Conservation (phyloP, 2,113 vertebrate genomes). For the Pomatostomus ruficeps region DNA sequence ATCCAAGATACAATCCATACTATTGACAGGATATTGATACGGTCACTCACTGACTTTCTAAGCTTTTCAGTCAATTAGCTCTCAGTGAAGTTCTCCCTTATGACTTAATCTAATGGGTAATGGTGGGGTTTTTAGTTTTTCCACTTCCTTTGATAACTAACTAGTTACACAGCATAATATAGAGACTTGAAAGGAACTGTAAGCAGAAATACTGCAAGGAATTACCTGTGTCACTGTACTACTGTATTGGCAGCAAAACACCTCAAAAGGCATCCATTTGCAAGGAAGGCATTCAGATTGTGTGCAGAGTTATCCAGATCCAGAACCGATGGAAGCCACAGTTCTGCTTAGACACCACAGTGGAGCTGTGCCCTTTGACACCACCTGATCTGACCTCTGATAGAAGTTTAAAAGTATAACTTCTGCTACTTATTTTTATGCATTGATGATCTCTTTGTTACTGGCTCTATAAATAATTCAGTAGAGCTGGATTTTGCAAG, state of each 20-base stretch:
- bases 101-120: not conserved
- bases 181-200: not conserved
- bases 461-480: not conserved
- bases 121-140: not conserved
- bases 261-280: not conserved
- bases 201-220: not conserved
- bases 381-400: not conserved
- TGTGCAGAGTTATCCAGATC: not conserved
- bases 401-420: not conserved
- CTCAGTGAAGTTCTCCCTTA: not conserved
- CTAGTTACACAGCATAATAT: not conserved
- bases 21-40: not conserved
- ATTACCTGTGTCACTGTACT: not conserved
- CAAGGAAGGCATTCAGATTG: not conserved
- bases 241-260: not conserved
- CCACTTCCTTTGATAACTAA: not conserved
- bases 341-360: not conserved
- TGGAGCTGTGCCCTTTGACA: not conserved
- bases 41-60: not conserved
- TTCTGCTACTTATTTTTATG: not conserved
- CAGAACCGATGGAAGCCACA: not conserved
- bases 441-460: not conserved
- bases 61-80: not conserved
- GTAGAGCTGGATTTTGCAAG: not conserved
- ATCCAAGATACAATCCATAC: not conserved